Base-by-base conservation (phyloP, 2,113 vertebrate genomes). In the Xiphias gladius region DNA sequence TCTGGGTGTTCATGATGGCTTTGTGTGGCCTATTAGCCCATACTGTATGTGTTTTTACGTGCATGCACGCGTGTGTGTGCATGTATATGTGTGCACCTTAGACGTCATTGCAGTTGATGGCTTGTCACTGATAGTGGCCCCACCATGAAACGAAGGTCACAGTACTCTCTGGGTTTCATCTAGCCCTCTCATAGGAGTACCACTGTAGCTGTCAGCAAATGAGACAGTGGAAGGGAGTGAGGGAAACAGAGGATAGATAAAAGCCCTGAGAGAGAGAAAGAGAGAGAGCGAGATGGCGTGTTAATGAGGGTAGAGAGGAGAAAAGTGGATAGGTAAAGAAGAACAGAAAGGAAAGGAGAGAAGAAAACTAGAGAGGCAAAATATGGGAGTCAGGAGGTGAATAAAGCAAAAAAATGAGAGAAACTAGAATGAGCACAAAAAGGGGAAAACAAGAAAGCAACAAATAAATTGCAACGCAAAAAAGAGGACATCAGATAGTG, bases 61-160 rank as follows among this genome's bases (percentile, higher is more conserved):
- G 80, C 74, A 30, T 20, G 48, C 41, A 24, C 5, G n/a, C 28
- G 48, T 19, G 26, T 28, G 63, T 46, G 66, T 57, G 70, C 32
- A 24, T 55, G 78, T 63, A 12, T 73, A 65, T 48, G 76, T 58
- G 63, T 28, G 77, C 79, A 83, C 89, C 76, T 88, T 41, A 37
- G 69, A 88, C 61, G 39, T 43, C 88, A 86, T 52, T 80, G 76
- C 69, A 78, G 88, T 90, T 94, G 93, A 94, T 92, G 87, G 90
- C 84, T 89, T 93, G 93, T 95, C 94, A 92, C 90, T 89, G 94
- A 95, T 93, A 94, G 90, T 74, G 85, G 84, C 82, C 92, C 73
- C 75, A 32, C 68, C 57, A 67, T 88, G 87, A 90, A 87, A 79
- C 76, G 78, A 95, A 94, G 94, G 94, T 95, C 94, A 93, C 78